A percentile compares a stretch with the other conserved stretches of the same genome.
Evolutionary conservation across 2,113 vertebrate species (phyloP).

Genomic region (Martes martes): DNA sequence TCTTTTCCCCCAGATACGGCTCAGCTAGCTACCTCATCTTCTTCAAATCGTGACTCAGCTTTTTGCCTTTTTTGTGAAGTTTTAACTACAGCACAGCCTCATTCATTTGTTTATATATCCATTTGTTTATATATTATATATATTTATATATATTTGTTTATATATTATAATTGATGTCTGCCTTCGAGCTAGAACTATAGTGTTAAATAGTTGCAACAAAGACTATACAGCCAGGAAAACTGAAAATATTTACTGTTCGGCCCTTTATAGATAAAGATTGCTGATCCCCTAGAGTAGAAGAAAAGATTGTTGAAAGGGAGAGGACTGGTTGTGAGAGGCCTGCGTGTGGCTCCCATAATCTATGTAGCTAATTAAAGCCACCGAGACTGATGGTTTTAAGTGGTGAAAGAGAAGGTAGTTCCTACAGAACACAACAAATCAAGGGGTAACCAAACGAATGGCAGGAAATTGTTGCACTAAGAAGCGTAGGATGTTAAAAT

Average conservation of each 20-base stretch:
- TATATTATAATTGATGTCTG: background rate
- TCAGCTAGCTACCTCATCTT: background rate
- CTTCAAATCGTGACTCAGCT: background rate
- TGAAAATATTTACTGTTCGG: background rate
- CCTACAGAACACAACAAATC: background rate
- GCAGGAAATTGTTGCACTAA: background rate
- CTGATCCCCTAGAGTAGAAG: background rate
- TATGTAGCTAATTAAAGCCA: background rate
- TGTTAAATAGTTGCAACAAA: background rate
- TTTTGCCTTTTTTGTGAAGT: background rate
- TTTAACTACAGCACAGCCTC: background rate
- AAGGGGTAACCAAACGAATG: background rate
- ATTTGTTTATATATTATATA: too few species aligned
- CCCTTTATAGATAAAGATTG: background rate
- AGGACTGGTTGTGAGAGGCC: background rate
- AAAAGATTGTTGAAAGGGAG: background rate
- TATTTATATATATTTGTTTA: background rate
- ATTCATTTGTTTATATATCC: background rate
- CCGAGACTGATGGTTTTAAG: accelerated
- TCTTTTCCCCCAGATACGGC: background rate
- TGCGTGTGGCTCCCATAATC: background rate
- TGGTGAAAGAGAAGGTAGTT: background rate
- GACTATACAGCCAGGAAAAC: background rate
- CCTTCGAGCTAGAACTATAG: background rate
- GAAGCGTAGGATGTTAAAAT: background rate